Percentiles rank a stretch among this genome's conserved stretches.
phyloP scores from a whole-genome alignment of 2,113 vertebrate genomes.

The Anguilla japonica region DNA sequence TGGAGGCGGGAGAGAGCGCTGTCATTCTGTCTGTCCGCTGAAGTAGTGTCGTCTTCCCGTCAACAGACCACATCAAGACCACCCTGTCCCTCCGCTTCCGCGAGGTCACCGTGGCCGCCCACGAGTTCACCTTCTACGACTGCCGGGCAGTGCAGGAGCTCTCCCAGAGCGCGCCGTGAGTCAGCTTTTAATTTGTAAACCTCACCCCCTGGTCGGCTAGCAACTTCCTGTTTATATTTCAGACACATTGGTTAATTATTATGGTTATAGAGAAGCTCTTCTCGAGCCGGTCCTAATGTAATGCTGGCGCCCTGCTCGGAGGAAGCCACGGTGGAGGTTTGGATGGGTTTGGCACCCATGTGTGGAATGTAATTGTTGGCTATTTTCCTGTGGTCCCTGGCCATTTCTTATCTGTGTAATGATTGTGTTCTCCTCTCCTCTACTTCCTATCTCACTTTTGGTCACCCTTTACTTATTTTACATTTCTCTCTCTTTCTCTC shows the following conservation, averaged over 20 bases:
- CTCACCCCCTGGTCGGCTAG: not conserved
- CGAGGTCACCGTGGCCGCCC: slow-evolving; percentile 77
- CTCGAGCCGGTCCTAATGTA: no score
- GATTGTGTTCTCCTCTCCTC: not conserved
- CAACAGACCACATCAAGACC: slow-evolving; percentile 83
- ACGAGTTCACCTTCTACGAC: slow-evolving; percentile 88
- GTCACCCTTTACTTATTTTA: not conserved
- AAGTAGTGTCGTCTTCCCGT: not conserved
- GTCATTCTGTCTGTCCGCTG: not conserved
- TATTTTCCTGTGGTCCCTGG: not conserved
- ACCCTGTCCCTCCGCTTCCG: slow-evolving; percentile 82
- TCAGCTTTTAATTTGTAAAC: slow-evolving; percentile 27
- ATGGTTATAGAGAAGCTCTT: no score
- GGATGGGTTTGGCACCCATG: not conserved
- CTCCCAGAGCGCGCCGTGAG: slow-evolving; percentile 85
- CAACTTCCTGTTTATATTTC: not conserved
- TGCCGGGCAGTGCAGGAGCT: slow-evolving; percentile 81
- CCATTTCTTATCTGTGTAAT: not conserved
- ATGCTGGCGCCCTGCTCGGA: no score
- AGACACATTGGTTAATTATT: no score
- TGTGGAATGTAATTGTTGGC: not conserved
- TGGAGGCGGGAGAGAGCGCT: not conserved
- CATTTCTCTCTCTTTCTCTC: not conserved
- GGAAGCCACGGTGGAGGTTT: not conserved
- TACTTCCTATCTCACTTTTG: not conserved